phyloP scores from a whole-genome alignment of 2,113 vertebrate species.

The Etheostoma spectabile region DNA sequence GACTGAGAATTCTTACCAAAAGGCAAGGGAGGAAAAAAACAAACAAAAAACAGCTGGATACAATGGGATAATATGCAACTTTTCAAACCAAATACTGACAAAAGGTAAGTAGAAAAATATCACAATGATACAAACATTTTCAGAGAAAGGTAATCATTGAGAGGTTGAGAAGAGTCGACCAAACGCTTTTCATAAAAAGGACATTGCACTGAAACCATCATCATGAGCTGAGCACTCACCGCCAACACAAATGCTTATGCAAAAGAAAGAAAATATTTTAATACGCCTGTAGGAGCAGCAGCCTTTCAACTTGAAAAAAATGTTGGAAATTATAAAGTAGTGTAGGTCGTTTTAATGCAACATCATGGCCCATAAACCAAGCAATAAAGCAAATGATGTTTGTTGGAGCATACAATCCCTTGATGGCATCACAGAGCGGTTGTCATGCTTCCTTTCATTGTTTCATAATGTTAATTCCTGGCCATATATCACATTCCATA shows the following conservation, averaged over 20 bases:
- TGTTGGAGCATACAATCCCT: constrained; percentile 5
- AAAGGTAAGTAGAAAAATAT: constrained; percentile 79
- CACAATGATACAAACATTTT: constrained; percentile 74
- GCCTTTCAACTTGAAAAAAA: constrained; percentile 1
- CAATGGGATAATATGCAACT: constrained; percentile 54
- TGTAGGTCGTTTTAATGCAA: constrained; percentile 21
- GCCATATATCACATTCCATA: constrained; percentile 27
- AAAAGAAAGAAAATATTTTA: constrained; percentile 22
- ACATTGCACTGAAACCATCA: constrained; percentile 73
- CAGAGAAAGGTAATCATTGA: constrained; percentile 65
- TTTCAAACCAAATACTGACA: constrained; percentile 81
- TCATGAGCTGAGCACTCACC: constrained; percentile 43
- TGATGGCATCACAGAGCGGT: constrained; percentile 21
- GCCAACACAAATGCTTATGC: constrained; percentile 43
- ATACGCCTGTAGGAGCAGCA: constrained; percentile 56
- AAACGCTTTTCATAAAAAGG: constrained; percentile 61
- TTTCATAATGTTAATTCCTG: constrained; percentile 17
- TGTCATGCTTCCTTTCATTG: constrained; percentile 19
- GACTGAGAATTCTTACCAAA: constrained; percentile 52
- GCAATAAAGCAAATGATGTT: constrained; percentile 30
- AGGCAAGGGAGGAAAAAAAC: constrained; percentile 31
- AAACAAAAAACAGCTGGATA: constrained; percentile 35
- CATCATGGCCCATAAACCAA: constrained; percentile 42
- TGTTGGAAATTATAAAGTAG: constrained; percentile 49
- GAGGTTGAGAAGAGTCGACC: constrained; percentile 60